Base-by-base conservation (phyloP, 2,113 vertebrate species). In the Platysternon megacephalum region DNA sequence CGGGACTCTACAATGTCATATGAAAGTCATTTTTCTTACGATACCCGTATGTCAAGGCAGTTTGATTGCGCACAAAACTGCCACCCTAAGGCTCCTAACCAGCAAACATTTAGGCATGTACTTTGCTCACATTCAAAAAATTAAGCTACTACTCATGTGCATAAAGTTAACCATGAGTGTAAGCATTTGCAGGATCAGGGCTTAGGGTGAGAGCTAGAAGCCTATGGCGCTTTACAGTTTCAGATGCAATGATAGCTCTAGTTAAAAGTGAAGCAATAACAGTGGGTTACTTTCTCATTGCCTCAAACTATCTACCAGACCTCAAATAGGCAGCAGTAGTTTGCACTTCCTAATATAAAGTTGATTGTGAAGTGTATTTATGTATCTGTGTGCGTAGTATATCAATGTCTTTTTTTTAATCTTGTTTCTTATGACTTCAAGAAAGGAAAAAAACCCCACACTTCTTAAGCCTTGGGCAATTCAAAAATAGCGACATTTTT, bases 261-360 rank as follows among this genome's bases (percentile, higher is more conserved):
- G 88, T 95, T 95, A 95, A 97, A 96, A 95, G 88, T 72, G 93
- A 95, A 79, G 49, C 79, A 94, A 94, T 92, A 92, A 89, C 96
- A 92, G n/a, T 94, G 93, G 49, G 91, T 95, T 85, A 53, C 89
- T 97, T 97, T 93, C 79, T 93, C 85, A 14, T 58, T 97, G 91
- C 92, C 84, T 96, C 87, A 76, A 52, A 93, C 95, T 68, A 39
- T 95, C 95, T 94, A 48, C 92, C 93, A 29, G 89, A 84, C 92
- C 19, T 72, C n/a, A 72, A 48, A 51, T 39, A 44, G 28, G 74
- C n/a, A 39, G 32, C 61, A 68, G 91, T 93, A 91, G 86, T 88
- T 68, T 76, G 52, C 82, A 28, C 86, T 95, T 94, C 95, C 79
- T 82, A 86, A 97, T 94, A 97, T 96, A 97, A 94, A 95, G 32